Conservation (phyloP, 2,113 vertebrate genomes). For the Centropristis striata region DNA sequence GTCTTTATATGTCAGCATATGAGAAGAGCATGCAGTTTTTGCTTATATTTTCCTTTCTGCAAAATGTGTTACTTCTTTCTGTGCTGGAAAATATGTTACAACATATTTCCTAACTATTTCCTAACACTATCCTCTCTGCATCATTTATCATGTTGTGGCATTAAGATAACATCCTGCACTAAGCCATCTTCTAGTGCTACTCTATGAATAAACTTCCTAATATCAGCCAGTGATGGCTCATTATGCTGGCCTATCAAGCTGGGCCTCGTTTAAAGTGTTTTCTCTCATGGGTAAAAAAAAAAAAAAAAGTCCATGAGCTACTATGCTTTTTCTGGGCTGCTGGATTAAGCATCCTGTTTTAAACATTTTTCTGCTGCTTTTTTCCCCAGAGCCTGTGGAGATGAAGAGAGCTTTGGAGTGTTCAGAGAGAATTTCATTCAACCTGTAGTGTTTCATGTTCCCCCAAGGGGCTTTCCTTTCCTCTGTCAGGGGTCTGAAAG, state of each 20-base stretch:
- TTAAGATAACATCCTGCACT: conserved; percentile 77
- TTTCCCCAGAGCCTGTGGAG: conserved; percentile 62
- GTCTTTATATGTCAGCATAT: conserved; percentile 22
- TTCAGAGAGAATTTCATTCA: conserved; percentile 77
- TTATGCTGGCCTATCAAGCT: conserved; percentile 75
- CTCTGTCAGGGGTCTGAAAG: conserved; percentile 76
- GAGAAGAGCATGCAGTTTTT: neutral
- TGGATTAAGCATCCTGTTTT: conserved; percentile 77
- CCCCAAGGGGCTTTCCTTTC: conserved; percentile 60
- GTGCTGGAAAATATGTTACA: conserved; percentile 46
- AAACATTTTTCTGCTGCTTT: conserved; percentile 63
- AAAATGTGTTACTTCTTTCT: conserved; percentile 14
- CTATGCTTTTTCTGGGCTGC: conserved; percentile 54
- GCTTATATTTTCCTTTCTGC: conserved; percentile 15
- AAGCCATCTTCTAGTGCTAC: conserved; percentile 67
- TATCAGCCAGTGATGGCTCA: conserved; percentile 79
- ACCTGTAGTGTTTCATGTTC: conserved; percentile 74
- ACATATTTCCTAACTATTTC: conserved; percentile 57
- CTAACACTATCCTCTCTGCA: conserved; percentile 57
- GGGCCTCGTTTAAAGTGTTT: conserved; percentile 70
- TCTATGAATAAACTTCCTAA: conserved; percentile 80
- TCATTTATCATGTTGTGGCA: conserved; percentile 80
- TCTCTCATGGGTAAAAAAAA: conserved; percentile 69
- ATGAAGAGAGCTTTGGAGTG: conserved; percentile 78
- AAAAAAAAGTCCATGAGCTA: conserved; percentile 17